Evolutionary conservation across 1,140 invertebrate species (phyloP).

Genomic region (Lepidostoma basale): DNA sequence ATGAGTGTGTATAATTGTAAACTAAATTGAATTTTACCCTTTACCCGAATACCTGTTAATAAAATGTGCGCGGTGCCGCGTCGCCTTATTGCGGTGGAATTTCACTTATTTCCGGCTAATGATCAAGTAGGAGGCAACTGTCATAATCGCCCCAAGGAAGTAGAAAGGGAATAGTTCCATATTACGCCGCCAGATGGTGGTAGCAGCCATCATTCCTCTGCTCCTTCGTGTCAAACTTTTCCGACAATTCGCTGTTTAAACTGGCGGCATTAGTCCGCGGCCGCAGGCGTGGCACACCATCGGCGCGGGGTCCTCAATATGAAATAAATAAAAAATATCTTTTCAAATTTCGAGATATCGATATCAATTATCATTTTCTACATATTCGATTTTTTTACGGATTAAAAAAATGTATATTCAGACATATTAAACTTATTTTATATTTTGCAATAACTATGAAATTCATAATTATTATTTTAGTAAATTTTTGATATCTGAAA

Average conservation of each 20-base stretch:
- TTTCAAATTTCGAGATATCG: neutral
- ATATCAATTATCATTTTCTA: no score
- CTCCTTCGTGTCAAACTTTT: slow-evolving; percentile 18
- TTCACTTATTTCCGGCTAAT: neutral
- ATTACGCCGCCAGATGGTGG: slow-evolving; percentile 1
- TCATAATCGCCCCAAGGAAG: neutral
- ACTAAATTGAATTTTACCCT: neutral
- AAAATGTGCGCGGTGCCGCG: neutral
- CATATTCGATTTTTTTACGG: no score
- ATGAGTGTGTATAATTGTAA: neutral
- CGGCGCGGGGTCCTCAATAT: neutral
- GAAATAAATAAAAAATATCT: neutral
- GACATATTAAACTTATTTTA: no score
- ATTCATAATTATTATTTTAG: no score
- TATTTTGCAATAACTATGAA: no score
- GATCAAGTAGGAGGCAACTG: neutral
- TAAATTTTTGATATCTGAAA: no score
- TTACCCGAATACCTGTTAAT: neutral
- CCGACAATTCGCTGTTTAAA: slow-evolving; percentile 3
- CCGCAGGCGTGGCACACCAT: neutral
- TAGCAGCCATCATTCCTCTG: neutral
- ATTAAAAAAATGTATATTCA: no score
- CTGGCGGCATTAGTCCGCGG: slow-evolving; percentile 7
- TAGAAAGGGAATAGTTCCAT: slow-evolving; percentile 4
- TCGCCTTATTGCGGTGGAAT: neutral